Percentiles rank a stretch among this genome's conserved stretches.
Conservation (phyloP, 2,888 invertebrate species). For the Drosophila paramelanica region DNA sequence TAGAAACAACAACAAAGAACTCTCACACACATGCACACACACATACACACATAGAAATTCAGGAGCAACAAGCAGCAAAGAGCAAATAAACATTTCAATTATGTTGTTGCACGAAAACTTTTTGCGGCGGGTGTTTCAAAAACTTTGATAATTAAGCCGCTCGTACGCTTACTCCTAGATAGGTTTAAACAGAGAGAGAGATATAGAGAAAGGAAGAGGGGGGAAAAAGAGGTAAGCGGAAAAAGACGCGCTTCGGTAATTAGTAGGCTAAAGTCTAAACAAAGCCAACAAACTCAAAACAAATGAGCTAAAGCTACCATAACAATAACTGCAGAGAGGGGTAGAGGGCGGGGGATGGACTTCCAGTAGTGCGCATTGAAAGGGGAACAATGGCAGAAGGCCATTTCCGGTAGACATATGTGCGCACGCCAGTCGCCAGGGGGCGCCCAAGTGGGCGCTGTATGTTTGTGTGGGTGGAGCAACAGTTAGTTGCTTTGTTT, state of each 20-base stretch:
- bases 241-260: constrained; percentile 49
- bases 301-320: constrained; percentile 59
- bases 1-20: constrained; percentile 24
- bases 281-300: constrained; percentile 53
- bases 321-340: constrained; percentile 34
- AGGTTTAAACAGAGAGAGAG: not conserved
- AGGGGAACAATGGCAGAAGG: constrained; percentile 59
- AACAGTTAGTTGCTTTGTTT: constrained; percentile 71
- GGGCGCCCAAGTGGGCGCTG: constrained; percentile 37
- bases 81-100: constrained; percentile 70
- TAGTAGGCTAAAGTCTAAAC: constrained; percentile 57
- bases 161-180: not conserved
- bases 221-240: not conserved
- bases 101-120: constrained; percentile 59
- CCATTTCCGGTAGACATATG: constrained; percentile 60
- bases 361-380: constrained; percentile 8
- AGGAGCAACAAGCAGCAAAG: constrained; percentile 43
- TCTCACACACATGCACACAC: constrained; percentile 7
- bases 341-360: not conserved
- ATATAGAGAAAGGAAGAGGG: not conserved
- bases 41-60: not conserved
- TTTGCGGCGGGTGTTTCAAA: constrained; percentile 38
- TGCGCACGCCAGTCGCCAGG: constrained; percentile 38
- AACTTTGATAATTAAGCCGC: constrained; percentile 67
- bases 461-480: constrained; percentile 46